Conservation (phyloP, 1,140 invertebrate genomes). For the Drosophila repletoides region DNA sequence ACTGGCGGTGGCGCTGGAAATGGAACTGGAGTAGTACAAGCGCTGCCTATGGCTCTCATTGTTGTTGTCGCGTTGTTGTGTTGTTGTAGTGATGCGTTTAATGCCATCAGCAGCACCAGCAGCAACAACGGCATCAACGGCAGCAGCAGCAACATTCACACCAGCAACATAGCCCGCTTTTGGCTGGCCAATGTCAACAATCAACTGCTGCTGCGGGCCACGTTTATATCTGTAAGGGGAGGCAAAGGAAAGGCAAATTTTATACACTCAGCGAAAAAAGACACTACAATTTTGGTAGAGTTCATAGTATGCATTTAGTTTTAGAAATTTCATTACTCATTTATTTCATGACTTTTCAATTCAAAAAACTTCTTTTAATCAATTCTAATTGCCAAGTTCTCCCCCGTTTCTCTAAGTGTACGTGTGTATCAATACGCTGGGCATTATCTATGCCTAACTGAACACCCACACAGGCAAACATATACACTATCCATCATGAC, state of each 20-base stretch:
- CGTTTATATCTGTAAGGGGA: conserved; percentile 52
- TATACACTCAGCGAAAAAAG: no score
- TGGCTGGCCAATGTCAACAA: conserved; percentile 55
- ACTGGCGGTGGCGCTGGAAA: background rate
- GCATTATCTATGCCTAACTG: conserved; percentile 19
- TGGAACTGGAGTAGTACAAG: no score
- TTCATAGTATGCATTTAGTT: no score
- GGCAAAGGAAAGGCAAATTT: conserved; percentile 9
- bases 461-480: conserved; percentile 17
- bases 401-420: no score
- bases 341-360: no score
- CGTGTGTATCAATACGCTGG: conserved; percentile 37
- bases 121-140: conserved; percentile 13
- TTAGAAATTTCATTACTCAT: no score
- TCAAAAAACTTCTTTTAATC: no score
- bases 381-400: no score
- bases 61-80: conserved; percentile 50
- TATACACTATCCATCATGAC: conserved; percentile 49
- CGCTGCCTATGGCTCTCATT: conserved; percentile 29
- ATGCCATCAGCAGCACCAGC: conserved; percentile 31
- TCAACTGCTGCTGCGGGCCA: conserved; percentile 24
- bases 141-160: conserved; percentile 1
- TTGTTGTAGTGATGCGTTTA: conserved; percentile 66
- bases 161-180: conserved; percentile 14
- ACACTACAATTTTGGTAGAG: no score